phyloP scores from a whole-genome alignment of 1,140 invertebrate genomes.

The Cydia fagiglandana region DNA sequence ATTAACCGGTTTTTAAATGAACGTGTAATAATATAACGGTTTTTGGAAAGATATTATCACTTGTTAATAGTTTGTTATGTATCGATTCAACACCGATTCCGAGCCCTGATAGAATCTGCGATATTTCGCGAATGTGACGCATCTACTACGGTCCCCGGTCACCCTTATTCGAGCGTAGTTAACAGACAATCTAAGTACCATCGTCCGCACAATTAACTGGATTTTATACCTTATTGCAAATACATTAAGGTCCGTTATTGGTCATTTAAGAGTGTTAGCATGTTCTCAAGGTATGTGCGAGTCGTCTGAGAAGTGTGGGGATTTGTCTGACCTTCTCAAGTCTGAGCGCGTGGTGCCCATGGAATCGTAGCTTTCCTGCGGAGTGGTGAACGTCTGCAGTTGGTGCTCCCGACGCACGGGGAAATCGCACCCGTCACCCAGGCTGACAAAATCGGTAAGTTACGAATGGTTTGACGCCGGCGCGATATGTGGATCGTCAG shows the following conservation, averaged over 20 bases:
- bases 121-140: neutral
- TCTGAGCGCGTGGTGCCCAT: conserved; percentile 91
- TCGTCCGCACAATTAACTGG: too few relatives aligned
- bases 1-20: too few relatives aligned
- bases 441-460: conserved; percentile 80
- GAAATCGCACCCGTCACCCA: conserved; percentile 92
- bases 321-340: conserved; percentile 83
- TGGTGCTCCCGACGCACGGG: conserved; percentile 88
- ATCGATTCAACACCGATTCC: too few relatives aligned
- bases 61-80: too few relatives aligned
- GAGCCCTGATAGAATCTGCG: neutral
- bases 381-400: conserved; percentile 73
- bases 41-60: too few relatives aligned
- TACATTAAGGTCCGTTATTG: neutral
- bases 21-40: too few relatives aligned
- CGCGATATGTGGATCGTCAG: too few relatives aligned
- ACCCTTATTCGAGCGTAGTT: too few relatives aligned
- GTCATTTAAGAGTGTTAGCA: neutral
- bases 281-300: conserved; percentile 68
- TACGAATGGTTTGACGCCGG: neutral
- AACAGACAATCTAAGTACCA: neutral
- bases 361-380: conserved; percentile 87
- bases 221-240: too few relatives aligned
- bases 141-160: neutral
- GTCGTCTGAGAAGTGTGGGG: conserved; percentile 43